phyloP scores from a whole-genome alignment of 2,797 vertebrate genomes.

The Odontamblyopus rebecca region DNA sequence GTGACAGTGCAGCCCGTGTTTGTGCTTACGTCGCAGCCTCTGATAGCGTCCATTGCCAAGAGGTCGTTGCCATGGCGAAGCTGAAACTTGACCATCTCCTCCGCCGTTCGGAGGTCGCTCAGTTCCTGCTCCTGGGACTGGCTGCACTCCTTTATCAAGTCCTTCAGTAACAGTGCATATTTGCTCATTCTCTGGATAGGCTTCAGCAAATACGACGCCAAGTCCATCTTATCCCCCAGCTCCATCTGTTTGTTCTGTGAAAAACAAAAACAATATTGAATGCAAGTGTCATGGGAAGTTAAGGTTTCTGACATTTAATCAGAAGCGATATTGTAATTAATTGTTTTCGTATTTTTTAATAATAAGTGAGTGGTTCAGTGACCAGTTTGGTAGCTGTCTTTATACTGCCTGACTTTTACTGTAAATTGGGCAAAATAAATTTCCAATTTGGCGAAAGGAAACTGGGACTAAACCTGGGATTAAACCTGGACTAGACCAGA shows the following conservation, averaged over 20 bases:
- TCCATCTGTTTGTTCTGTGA: constrained; percentile 80
- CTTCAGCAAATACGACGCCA: constrained; percentile 87
- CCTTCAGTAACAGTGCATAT: constrained; percentile 84
- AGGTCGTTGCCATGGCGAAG: constrained; percentile 87
- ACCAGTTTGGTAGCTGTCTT: too few relatives aligned
- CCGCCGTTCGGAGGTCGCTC: constrained; percentile 77
- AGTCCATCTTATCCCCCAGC: constrained; percentile 85
- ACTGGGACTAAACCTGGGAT: too few relatives aligned
- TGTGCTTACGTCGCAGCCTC: constrained; percentile 81
- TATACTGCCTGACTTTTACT: too few relatives aligned
- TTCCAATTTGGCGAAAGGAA: too few relatives aligned
- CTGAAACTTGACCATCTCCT: constrained; percentile 87
- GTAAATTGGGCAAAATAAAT: too few relatives aligned
- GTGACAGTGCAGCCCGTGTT: too few relatives aligned
- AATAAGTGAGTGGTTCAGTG: too few relatives aligned
- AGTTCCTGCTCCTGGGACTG: constrained; percentile 83
- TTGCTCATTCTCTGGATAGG: constrained; percentile 89
- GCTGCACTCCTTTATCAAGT: constrained; percentile 83
- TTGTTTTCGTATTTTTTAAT: too few relatives aligned
- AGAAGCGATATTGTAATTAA: too few relatives aligned
- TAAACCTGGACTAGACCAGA: too few relatives aligned
- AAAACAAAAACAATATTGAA: not conserved
- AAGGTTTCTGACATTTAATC: not conserved
- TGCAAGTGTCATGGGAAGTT: not conserved
- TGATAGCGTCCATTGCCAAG: constrained; percentile 86